Conservation (phyloP, 2,888 invertebrate genomes). For the Drosophila neotestacea region DNA sequence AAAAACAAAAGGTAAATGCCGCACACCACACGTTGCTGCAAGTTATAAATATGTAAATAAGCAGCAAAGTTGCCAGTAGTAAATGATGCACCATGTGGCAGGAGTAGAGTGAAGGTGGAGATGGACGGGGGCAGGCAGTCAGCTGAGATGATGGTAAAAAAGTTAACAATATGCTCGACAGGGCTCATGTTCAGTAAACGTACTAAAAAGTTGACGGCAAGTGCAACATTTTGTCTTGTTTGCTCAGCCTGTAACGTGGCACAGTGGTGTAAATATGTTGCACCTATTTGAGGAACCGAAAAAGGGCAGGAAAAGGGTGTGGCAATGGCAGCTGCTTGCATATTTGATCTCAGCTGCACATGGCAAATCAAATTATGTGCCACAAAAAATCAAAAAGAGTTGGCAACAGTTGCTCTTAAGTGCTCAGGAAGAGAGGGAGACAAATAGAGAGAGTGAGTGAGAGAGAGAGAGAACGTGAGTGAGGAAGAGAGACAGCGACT, state of each 20-base stretch:
- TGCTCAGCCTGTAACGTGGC: constrained; percentile 25
- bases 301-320: neutral
- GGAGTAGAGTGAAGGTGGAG: neutral
- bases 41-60: constrained; percentile 78
- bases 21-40: constrained; percentile 28
- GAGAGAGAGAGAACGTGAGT: neutral
- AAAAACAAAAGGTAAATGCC: constrained; percentile 60
- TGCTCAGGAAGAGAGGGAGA: constrained; percentile 28
- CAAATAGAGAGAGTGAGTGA: neutral
- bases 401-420: constrained; percentile 54
- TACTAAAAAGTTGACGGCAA: constrained; percentile 58
- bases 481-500: neutral
- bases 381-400: constrained; percentile 45
- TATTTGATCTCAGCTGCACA: constrained; percentile 47
- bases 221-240: constrained; percentile 48
- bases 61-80: constrained; percentile 67
- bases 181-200: constrained; percentile 61
- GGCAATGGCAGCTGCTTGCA: constrained; percentile 28
- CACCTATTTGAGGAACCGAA: neutral
- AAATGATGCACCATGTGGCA: constrained; percentile 39
- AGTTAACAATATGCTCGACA: constrained; percentile 70
- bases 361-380: constrained; percentile 60
- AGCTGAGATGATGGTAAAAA: constrained; percentile 46
- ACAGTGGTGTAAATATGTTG: constrained; percentile 10
- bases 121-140: constrained; percentile 1